Base-by-base conservation (phyloP, 2,797 vertebrate species). In the Alauda arvensis region DNA sequence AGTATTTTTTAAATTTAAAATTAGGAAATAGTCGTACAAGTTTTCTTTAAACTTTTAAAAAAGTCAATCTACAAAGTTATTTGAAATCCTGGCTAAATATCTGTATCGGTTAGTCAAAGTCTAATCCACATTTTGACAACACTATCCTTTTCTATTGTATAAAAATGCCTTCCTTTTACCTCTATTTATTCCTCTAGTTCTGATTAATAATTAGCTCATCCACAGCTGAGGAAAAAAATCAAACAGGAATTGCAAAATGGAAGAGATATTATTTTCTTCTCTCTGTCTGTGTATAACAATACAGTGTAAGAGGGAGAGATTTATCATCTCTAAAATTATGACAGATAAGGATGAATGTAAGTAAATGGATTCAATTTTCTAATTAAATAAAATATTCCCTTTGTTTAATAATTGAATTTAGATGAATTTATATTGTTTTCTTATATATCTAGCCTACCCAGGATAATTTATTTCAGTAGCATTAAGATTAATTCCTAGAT, bases 351-450 rank as follows among this genome's bases (percentile, higher is more conserved):
- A 82, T 60, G 77, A 80, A 79, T 79, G 66, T 52, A 86, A 91
- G 65, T 37, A 84, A 86, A 92, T 51, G 6, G 31, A 91, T 90
- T 91, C 59, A 65, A 71, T 77, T 92, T 91, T 80, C 69, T 56
- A 92, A 92, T 89, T 88, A 82, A 93, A 93, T 53, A 71, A 56
- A 82, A 71, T 55, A 89, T 86, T 80, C 49, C 4, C 34, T 83
- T 88, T 88, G 31, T 82, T 82, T 68, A 83, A 77, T 75, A 94
- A 91, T 65, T 83, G 51, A 85, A 88, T 94, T 71, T 71, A 42
- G 37, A 90, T 69, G 21, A 60, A 89, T 93, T 88, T 77, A 62
- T 80, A 83, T 83, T 93, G 69, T 90, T 94, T 93, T 76, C 52
- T 57, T 72, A 53, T 51, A 79, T 75, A 93, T 71, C 40, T 71